A percentile compares a stretch with the other conserved stretches of the same genome.
phyloP scores from a whole-genome alignment of 2,797 vertebrate genomes.

The Hoplostethus mediterraneus region DNA sequence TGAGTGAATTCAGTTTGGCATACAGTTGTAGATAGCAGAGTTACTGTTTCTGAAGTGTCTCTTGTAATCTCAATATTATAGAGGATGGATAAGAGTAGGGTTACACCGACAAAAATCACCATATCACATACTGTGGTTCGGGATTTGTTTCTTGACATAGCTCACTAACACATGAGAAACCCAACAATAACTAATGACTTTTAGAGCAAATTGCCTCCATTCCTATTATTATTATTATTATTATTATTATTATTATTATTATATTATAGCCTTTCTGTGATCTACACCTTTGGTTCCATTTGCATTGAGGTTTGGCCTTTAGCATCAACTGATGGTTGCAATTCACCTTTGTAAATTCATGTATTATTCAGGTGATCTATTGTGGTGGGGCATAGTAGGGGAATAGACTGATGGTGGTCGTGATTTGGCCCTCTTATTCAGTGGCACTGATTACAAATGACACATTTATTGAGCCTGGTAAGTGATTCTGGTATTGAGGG shows the following conservation, averaged over 20 bases:
- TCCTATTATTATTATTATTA: too few relatives aligned
- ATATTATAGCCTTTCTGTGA: not conserved
- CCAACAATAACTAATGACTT: not conserved
- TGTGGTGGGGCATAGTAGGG: slow-evolving; percentile 3
- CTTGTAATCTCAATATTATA: not conserved
- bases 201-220: not conserved
- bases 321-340: slow-evolving; percentile 9
- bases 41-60: not conserved
- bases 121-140: not conserved
- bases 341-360: slow-evolving; percentile 15
- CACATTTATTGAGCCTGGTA: slow-evolving; percentile 7
- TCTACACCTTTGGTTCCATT: not conserved
- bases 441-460: too few relatives aligned
- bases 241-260: too few relatives aligned
- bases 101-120: not conserved
- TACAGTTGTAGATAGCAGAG: not conserved
- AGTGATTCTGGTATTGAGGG: slow-evolving; percentile 37
- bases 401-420: not conserved
- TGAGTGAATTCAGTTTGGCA: not conserved
- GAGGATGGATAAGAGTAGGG: not conserved
- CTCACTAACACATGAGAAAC: not conserved
- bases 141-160: not conserved
- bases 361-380: slow-evolving; percentile 14
- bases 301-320: not conserved
- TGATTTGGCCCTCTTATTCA: not conserved